Evolutionary conservation across 2,888 invertebrate genomes (phyloP).

Genomic region (Monopis laevigella): DNA sequence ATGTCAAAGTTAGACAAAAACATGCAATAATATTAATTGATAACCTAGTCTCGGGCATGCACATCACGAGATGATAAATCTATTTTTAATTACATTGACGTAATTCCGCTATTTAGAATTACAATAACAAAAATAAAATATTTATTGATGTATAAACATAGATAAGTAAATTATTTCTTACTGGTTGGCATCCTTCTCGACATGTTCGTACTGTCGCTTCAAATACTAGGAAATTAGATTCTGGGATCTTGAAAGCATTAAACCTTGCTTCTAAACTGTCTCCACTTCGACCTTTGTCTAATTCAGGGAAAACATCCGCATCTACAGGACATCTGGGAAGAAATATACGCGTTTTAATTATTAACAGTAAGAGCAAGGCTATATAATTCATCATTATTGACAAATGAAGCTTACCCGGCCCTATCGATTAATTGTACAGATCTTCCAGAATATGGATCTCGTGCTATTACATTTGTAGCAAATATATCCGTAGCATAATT

Average conservation of each 20-base stretch:
- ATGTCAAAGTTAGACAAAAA: too few species aligned
- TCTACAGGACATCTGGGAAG: constrained; percentile 85
- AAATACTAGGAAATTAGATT: constrained; percentile 92
- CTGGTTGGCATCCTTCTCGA: constrained; percentile 88
- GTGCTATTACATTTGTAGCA: constrained; percentile 90
- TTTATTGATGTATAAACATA: too few species aligned
- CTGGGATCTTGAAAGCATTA: constrained; percentile 94
- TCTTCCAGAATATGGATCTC: constrained; percentile 91
- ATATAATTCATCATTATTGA: too few species aligned
- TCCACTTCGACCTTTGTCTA: constrained; percentile 85
- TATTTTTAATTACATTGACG: too few species aligned
- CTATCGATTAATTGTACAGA: constrained; percentile 90
- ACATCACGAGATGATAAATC: too few species aligned
- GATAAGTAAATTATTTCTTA: too few species aligned
- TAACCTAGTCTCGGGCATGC: too few species aligned
- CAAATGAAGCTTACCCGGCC: constrained; percentile 85
- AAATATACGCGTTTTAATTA: too few species aligned
- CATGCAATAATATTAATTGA: too few species aligned
- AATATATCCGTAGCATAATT: constrained; percentile 91
- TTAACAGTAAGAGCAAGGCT: too few species aligned
- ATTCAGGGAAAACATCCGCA: constrained; percentile 89
- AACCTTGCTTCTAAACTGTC: constrained; percentile 91
- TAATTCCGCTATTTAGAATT: too few species aligned
- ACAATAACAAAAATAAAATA: too few species aligned
- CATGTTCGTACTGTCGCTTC: constrained; percentile 92